Evolutionary conservation across 2,113 vertebrate species (phyloP).

Genomic region (Petaurus breviceps): DNA sequence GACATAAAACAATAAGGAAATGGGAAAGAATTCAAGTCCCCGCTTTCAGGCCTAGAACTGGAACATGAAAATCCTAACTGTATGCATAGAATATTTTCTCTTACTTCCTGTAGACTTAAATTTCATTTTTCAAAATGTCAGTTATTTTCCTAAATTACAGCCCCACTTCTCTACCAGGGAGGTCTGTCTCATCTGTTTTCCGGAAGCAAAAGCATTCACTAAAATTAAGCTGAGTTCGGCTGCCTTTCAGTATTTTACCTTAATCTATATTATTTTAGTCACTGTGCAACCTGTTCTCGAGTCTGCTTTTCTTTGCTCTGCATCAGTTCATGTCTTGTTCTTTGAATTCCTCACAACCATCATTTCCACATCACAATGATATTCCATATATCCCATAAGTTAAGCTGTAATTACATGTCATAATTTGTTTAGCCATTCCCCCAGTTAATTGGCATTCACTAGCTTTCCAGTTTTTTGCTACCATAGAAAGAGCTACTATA

Average conservation of each 20-base stretch:
- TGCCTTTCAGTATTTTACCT: background rate
- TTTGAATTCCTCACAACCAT: background rate
- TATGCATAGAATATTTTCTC: background rate
- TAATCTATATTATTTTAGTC: background rate
- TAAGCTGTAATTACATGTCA: background rate
- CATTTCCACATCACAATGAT: background rate
- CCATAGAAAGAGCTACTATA: background rate
- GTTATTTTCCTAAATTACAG: background rate
- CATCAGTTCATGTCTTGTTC: background rate
- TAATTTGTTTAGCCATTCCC: background rate
- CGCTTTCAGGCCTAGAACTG: slow-evolving; percentile 1
- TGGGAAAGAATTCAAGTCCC: background rate
- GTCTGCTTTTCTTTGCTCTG: background rate
- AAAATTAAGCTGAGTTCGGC: background rate
- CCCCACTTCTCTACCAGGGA: background rate
- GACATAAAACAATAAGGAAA: background rate
- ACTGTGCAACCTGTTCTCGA: background rate
- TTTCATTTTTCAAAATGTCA: background rate
- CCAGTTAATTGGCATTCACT: background rate
- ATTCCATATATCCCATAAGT: background rate
- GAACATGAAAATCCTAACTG: background rate
- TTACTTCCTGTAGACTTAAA: background rate
- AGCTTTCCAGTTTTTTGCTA: background rate
- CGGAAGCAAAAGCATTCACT: background rate
- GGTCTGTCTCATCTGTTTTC: background rate